These are phyloP conservation scores for Elanus axillaris DNA, from an alignment of 2,113 vertebrate genomes.

Conservation along the genomic window DNA sequence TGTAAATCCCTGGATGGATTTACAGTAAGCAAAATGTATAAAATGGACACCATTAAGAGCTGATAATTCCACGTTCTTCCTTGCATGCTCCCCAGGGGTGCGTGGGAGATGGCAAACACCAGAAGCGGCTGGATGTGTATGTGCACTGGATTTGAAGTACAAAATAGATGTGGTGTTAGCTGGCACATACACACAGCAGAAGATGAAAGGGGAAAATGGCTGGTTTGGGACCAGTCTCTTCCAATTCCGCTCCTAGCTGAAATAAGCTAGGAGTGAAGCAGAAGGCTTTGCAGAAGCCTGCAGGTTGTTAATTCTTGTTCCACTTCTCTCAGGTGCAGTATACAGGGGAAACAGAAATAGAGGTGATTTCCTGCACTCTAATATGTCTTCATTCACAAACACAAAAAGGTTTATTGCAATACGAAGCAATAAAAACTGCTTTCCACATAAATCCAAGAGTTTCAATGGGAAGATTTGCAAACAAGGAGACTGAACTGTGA, in stretches of 20 bases:
- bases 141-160: not conserved
- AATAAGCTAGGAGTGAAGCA: not conserved
- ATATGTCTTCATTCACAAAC: not conserved
- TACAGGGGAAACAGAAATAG: not conserved
- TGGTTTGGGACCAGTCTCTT: not conserved
- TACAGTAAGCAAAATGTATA: not conserved
- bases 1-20: not conserved
- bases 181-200: not conserved
- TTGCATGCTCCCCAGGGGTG: accelerated
- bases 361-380: not conserved
- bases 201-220: not conserved
- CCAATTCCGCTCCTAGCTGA: not conserved
- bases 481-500: not conserved
- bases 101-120: not conserved
- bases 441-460: not conserved
- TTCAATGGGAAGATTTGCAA: not conserved
- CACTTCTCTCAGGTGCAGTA: not conserved
- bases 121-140: not conserved
- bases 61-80: not conserved
- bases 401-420: not conserved
- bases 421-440: not conserved
- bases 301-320: not conserved
- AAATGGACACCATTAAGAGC: not conserved
- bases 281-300: not conserved
- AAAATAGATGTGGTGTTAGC: not conserved